Evolutionary conservation across 1,140 invertebrate species (phyloP).

Genomic region (Xylocopa sonorina): DNA sequence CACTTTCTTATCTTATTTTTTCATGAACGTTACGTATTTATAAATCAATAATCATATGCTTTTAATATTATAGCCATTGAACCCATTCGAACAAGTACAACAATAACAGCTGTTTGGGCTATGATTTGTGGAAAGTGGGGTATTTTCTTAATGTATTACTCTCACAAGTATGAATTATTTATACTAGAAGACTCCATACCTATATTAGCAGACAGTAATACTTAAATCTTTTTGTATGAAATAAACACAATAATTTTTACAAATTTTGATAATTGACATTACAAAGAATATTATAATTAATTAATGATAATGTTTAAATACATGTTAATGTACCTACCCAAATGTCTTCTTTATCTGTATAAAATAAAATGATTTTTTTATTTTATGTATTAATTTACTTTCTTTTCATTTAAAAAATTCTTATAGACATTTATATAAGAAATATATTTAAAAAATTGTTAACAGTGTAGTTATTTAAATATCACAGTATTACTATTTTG

Average conservation of each 20-base stretch:
- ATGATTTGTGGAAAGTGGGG: constrained; percentile 65
- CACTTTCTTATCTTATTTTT: not conserved
- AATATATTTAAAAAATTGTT: not conserved
- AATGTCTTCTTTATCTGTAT: not conserved
- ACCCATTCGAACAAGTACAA: constrained; percentile 53
- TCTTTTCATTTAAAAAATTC: not conserved
- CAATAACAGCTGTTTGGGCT: constrained; percentile 62
- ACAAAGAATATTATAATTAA: not conserved
- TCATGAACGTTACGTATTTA: not conserved
- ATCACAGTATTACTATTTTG: not conserved
- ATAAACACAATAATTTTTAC: constrained; percentile 13
- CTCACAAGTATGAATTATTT: constrained; percentile 56
- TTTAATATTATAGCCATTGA: constrained; percentile 49
- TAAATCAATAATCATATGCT: not conserved
- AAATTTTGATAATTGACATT: not conserved
- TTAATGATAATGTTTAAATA: constrained; percentile 22
- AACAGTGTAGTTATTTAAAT: constrained; percentile 2
- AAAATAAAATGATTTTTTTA: not conserved
- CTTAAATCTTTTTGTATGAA: constrained; percentile 11
- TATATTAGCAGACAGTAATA: constrained; percentile 51
- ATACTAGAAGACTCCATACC: constrained; percentile 48
- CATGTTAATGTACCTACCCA: not conserved
- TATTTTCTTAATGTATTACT: constrained; percentile 59
- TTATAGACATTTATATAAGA: not conserved
- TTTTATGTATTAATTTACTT: not conserved